Base-by-base conservation (phyloP, 2,113 vertebrate species). In the Platichthys flesus region DNA sequence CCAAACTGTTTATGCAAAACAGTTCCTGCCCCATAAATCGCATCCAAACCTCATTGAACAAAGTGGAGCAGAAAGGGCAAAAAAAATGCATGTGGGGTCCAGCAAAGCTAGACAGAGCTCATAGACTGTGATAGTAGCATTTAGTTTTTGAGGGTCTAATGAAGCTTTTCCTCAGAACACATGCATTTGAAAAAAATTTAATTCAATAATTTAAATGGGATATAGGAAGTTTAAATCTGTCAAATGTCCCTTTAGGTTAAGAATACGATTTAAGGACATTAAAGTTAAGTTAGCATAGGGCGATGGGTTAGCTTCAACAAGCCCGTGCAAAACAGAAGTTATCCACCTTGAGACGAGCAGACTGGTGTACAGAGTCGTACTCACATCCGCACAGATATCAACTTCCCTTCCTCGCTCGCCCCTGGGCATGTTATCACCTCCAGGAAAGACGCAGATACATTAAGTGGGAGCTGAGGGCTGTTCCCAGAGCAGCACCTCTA, bases 1-100 rank as follows among this genome's bases (percentile, higher is more conserved):
- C 54, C 78, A 85, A 89, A 88, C 82, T 92, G 79, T 91, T 94
- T 92, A 94, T 94, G 93, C 87, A 93, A 93, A 95, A 88, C 61
- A 91, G 89, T 86, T 88, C 79, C 76, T 83, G 85, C 61, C 61
- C 83, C 82, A 79, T 80, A 83, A 90, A 88, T 84, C 85, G 79
- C 61, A 69, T 81, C 79, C 93, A 90, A 90, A 83, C 78, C 47
- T 84, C 75, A 89, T 82, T 87, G 72, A 83, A 82, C 31, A 64
- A 75, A 67, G 42, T 65, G 5, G 18, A 69, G 45, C 66, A 63
- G 56, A 21, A 70, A 79, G 56, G 64, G 57, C 18, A 52, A 63
- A 18, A 31, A 31, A 70, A 71, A 70, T 61, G 8, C 56, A 52
- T 77, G 73, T 85, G 68, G 81, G 79, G 67, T 82, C 74, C 74